phyloP scores from a whole-genome alignment of 2,113 vertebrate genomes.

The Anser brachyrhynchus region DNA sequence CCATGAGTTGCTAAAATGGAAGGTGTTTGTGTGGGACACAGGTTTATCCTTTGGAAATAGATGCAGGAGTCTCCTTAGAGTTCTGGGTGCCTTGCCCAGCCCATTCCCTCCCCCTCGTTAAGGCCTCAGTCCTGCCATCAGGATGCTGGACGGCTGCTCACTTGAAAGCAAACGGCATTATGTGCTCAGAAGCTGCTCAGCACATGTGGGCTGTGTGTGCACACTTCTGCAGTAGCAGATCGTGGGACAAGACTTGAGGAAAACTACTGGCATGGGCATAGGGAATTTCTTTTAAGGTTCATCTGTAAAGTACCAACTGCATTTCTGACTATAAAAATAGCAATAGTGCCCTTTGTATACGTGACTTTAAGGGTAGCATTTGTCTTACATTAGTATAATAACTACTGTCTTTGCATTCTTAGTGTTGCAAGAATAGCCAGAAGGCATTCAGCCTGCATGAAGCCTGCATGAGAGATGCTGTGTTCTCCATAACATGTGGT shows the following conservation, averaged over 20 bases:
- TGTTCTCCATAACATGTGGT: background rate
- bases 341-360: background rate
- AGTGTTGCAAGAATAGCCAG: constrained; percentile 8
- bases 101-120: background rate
- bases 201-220: background rate
- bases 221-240: background rate
- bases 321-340: constrained; percentile 16
- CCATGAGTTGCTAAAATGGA: background rate
- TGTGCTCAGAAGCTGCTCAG: background rate
- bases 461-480: background rate
- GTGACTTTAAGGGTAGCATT: background rate
- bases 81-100: background rate
- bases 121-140: background rate
- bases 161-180: background rate
- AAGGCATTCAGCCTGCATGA: background rate
- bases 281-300: background rate
- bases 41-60: background rate
- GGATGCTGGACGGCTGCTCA: background rate
- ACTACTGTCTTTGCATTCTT: background rate
- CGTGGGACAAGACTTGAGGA: background rate
- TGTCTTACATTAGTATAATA: background rate
- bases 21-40: background rate
- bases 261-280: background rate
- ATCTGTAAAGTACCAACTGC: background rate
- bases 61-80: background rate